Evolutionary conservation across 2,797 vertebrate species (phyloP).

Genomic region (Intellagama lesueurii): DNA sequence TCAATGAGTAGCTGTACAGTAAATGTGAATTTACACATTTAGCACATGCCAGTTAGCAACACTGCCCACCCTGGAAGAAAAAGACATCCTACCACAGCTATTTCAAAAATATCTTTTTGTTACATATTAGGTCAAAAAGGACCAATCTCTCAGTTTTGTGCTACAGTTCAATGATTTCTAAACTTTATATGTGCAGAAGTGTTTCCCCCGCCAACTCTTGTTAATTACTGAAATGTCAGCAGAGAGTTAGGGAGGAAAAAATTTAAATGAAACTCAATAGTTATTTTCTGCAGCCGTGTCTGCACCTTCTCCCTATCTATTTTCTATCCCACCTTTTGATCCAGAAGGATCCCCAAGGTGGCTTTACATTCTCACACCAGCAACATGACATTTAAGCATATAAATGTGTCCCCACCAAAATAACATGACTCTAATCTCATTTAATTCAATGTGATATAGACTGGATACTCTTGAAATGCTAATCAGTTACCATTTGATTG

Average conservation of each 20-base stretch:
- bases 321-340: not conserved
- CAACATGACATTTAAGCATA: slow-evolving; percentile 21
- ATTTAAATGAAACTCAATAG: slow-evolving; percentile 37
- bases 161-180: slow-evolving; percentile 23
- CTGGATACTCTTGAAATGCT: slow-evolving; percentile 19
- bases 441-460: slow-evolving; percentile 44
- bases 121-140: not conserved
- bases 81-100: not conserved
- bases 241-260: not conserved
- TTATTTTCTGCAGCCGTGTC: slow-evolving; percentile 38
- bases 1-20: not conserved
- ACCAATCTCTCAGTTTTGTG: not conserved
- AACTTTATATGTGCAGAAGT: not conserved
- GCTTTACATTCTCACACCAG: not conserved
- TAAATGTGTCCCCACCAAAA: slow-evolving; percentile 30
- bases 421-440: slow-evolving; percentile 18
- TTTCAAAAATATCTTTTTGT: not conserved
- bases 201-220: not conserved
- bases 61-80: not conserved
- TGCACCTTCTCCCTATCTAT: slow-evolving; percentile 37
- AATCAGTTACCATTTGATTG: slow-evolving; percentile 7
- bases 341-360: too few relatives aligned
- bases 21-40: not conserved
- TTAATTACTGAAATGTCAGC: not conserved
- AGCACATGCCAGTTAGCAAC: not conserved